Percentiles rank a stretch among this genome's conserved stretches.
phyloP scores from a whole-genome alignment of 2,113 vertebrate species.

The Lathamus discolor region DNA sequence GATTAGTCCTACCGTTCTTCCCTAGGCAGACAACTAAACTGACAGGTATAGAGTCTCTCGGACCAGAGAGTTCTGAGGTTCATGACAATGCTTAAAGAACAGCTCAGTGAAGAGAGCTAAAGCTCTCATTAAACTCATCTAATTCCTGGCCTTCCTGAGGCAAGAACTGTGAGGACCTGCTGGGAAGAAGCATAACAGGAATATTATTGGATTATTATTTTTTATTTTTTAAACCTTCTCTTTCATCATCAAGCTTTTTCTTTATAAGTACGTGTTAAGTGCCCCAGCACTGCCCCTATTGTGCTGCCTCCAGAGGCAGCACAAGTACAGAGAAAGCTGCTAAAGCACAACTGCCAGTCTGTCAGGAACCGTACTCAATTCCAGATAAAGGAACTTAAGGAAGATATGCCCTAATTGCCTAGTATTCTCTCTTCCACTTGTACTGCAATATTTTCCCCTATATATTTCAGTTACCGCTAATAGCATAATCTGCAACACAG shows the following conservation, averaged over 20 bases:
- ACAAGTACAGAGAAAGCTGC: not conserved
- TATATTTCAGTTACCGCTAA: not conserved
- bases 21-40: not conserved
- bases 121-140: not conserved
- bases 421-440: not conserved
- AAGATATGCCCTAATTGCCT: not conserved
- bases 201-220: not conserved
- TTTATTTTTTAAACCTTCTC: not conserved
- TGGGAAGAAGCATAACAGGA: not conserved
- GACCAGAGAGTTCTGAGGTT: not conserved
- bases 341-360: not conserved
- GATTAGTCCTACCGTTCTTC: not conserved
- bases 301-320: not conserved
- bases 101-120: not conserved
- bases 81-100: accelerated
- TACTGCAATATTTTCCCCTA: not conserved
- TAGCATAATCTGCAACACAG: not conserved
- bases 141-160: not conserved
- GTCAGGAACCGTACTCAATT: not conserved
- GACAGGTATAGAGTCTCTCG: accelerated
- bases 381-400: not conserved
- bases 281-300: not conserved
- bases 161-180: not conserved
- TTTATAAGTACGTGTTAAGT: not conserved
- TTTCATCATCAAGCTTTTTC: not conserved